Base-by-base conservation (phyloP, 2,888 invertebrate genomes). In the Lottia scabra region DNA sequence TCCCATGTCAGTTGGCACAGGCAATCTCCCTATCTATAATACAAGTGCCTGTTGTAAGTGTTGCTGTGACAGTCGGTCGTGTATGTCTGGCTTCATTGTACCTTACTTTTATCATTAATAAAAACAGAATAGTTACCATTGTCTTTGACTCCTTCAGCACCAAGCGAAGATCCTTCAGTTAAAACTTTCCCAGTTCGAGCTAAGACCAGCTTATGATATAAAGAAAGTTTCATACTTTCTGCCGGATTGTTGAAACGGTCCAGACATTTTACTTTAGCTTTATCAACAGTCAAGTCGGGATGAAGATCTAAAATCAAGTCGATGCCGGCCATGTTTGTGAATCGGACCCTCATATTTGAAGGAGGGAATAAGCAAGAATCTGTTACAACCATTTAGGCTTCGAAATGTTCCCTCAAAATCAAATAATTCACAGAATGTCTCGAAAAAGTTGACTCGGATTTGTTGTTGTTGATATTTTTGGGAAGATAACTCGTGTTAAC, bases 201-300 rank as follows among this genome's bases (percentile, higher is more conserved):
- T n/a, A 87, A 79, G 15, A 90, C 80, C 65, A 90, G 81, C 79
- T 88, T 88, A 76, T 89, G 90, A 67, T 89, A 88, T 45, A 89
- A 82, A 1, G 89, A 86, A 71, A 83, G 83, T 76, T 89, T 89
- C 70, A 88, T 81, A 69, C 87, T 85, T 48, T 89, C 89, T 16
- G 85, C 78, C 19, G 87, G 83, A 72, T 88, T 86, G 27, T 87
- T 86, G 74, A 91, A 88, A 74, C 89, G 87, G 44, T 87, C 83
- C 64, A 90, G 78, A 13, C 89, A 89, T 78, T 85, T 83, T 10
- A 88, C 83, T 80, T 90, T 90, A 43, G 90, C 73, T 74, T 86
- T 87, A 67, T 90, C 90, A 4, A 90, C 85, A 6, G 88, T 88
- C 63, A 85, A 83, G 71, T 88, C 89, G 15, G 86, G 84, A 15